phyloP scores from a whole-genome alignment of 2,113 vertebrate genomes.

The Halcyon malimbica region DNA sequence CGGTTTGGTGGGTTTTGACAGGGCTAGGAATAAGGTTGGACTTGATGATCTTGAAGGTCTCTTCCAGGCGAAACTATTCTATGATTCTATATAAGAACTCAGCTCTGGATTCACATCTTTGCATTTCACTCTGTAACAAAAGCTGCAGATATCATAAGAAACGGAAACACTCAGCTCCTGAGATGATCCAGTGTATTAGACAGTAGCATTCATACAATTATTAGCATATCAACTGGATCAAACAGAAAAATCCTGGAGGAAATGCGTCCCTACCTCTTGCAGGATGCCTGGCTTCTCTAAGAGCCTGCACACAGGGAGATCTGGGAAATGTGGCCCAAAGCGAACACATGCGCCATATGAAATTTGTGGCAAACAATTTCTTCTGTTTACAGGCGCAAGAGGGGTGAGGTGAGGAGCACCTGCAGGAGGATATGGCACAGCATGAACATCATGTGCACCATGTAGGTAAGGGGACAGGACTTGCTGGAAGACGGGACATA shows the following conservation, averaged over 20 bases:
- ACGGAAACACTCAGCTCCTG: not conserved
- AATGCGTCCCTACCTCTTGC: not conserved
- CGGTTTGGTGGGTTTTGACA: too few relatives aligned
- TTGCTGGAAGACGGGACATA: fast-evolving
- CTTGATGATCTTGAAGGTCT: too few relatives aligned
- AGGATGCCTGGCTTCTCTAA: not conserved
- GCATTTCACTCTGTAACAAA: not conserved
- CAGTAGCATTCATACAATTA: not conserved
- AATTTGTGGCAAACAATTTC: not conserved
- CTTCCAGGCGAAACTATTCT: too few relatives aligned
- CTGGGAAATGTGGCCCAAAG: not conserved
- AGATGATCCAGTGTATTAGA: not conserved
- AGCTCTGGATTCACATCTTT: not conserved
- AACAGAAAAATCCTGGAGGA: not conserved
- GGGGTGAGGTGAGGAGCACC: not conserved
- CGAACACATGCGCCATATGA: fast-evolving
- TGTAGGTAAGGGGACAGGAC: not conserved
- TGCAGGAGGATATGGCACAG: not conserved
- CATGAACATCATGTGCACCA: fast-evolving
- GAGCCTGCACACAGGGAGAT: not conserved
- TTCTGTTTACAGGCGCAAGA: fast-evolving
- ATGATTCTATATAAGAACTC: not conserved
- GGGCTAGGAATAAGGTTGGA: too few relatives aligned
- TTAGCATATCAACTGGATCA: not conserved
- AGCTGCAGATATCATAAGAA: not conserved